Percentiles rank a stretch among this genome's conserved stretches.
Evolutionary conservation across 2,888 invertebrate genomes (phyloP).

Genomic region (Salpingus planirostris): DNA sequence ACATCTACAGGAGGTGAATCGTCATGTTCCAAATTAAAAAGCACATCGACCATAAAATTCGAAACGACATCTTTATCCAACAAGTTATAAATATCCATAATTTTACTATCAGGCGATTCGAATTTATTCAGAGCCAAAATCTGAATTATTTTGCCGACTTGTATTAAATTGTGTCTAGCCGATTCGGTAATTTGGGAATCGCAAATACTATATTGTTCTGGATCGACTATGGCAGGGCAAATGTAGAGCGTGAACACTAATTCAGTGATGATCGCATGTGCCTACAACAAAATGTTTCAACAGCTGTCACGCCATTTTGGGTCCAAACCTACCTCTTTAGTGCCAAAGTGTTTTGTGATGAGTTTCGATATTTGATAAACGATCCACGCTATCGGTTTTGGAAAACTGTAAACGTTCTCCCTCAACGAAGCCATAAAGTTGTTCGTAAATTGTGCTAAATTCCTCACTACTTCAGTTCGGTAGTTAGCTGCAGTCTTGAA

Average conservation of each 20-base stretch:
- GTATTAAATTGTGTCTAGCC: conserved; percentile 80
- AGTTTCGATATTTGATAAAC: conserved; percentile 74
- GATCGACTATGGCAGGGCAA: conserved; percentile 93
- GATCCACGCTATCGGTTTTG: conserved; percentile 82
- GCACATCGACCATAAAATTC: conserved; percentile 65
- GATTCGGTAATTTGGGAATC: conserved; percentile 87
- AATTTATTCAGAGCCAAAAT: conserved; percentile 79
- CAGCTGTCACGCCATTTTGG: conserved; percentile 1
- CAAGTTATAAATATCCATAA: conserved; percentile 65
- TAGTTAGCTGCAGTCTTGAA: conserved; percentile 55
- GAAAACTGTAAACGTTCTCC: conserved; percentile 84
- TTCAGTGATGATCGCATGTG: conserved; percentile 73
- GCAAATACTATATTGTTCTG: conserved; percentile 89
- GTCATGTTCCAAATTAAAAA: conserved; percentile 37
- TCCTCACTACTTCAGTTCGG: conserved; percentile 68
- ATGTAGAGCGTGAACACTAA: conserved; percentile 89
- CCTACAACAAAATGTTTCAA: conserved; percentile 21
- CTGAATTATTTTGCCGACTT: conserved; percentile 90
- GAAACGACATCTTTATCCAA: conserved; percentile 76
- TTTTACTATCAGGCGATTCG: conserved; percentile 64
- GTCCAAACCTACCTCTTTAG: conserved; percentile 42
- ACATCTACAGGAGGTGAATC: conserved; percentile 37
- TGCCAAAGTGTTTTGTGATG: conserved; percentile 51
- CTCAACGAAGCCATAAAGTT: conserved; percentile 74
- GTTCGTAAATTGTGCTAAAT: conserved; percentile 68